Base-by-base conservation (phyloP, 2,797 vertebrate genomes). In the Salarias fasciatus region DNA sequence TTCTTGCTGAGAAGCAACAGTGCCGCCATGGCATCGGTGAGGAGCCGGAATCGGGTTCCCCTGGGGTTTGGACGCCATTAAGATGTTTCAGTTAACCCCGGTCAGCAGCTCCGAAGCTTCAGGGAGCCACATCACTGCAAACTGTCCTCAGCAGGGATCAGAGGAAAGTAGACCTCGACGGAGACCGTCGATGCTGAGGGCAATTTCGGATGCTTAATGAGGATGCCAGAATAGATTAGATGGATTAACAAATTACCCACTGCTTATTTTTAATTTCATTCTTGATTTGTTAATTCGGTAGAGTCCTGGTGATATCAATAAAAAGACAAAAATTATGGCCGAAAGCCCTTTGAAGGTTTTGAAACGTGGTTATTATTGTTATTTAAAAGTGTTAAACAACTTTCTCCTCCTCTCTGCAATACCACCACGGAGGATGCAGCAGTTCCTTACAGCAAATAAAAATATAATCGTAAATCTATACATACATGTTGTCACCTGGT, bases 21-120 rank as follows among this genome's bases (percentile, higher is more conserved):
- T 5, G 24, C 28, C 58, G 35, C 59, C 55, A 36, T 53, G 29
- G 52, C 40, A 47, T 75, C 60, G 38, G 50, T 40, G 15, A 44
- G 8, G n/a, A 63, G 31, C 11, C 35, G 36, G 36, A 33, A 62
- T 48, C 49, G 35, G 7, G 37, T 8, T 51, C 54, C 54, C 58
- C 8, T 11, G 15, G 44, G 63, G 60, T 45, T 43, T 50, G 48
- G 15, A 78, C 51, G 35, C 37, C 36, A 59, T 67, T 33, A 42
- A 60, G 74, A 63, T 67, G 41, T 73, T 75, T 55, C 67, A 65
- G 31, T 40, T 60, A 62, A 74, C 59, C 56, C 29, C 47, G 48
- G 74, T 73, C 59, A 70, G 70, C 2, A 8, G 31, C 51, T 64
- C 14, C 12, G 41, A 41, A 9, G 43, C 57, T 62, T 70, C 44